phyloP scores from a whole-genome alignment of 2,113 vertebrate species.

The Hypocryptadius cinnamomeus region DNA sequence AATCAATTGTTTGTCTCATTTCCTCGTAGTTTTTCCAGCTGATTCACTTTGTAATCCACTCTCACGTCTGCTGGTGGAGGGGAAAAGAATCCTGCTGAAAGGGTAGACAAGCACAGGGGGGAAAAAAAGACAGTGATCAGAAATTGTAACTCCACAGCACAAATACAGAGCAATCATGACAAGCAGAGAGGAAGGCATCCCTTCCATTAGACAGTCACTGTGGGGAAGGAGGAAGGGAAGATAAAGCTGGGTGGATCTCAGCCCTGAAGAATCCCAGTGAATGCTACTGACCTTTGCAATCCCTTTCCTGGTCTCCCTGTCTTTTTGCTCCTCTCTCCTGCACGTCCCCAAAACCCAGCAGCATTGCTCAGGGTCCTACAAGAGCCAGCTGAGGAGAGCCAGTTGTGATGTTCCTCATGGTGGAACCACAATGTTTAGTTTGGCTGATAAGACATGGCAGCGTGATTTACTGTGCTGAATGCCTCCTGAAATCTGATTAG shows the following conservation, averaged over 20 bases:
- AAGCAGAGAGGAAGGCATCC: neutral
- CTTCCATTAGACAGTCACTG: rapidly evolving
- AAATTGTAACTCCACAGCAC: neutral
- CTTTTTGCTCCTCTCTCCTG: neutral
- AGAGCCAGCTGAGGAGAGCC: neutral
- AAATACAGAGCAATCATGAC: neutral
- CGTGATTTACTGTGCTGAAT: neutral
- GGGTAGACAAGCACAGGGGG: neutral
- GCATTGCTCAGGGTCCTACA: neutral
- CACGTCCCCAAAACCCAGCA: neutral
- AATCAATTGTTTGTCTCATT: neutral
- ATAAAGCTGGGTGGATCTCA: neutral
- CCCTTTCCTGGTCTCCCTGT: neutral
- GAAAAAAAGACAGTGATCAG: neutral
- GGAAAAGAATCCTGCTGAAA: neutral
- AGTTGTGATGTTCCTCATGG: neutral
- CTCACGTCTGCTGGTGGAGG: rapidly evolving
- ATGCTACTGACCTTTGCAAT: neutral
- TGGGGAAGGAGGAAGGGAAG: neutral
- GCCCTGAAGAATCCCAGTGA: neutral
- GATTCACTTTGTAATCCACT: neutral
- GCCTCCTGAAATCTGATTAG: neutral
- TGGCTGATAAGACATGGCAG: neutral
- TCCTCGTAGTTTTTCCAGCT: neutral
- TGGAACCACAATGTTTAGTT: neutral